Evolutionary conservation across 2,888 invertebrate genomes (phyloP), one percentile per base, ranked within the genome.

Genomic region (Esperia sulphurella): DNA sequence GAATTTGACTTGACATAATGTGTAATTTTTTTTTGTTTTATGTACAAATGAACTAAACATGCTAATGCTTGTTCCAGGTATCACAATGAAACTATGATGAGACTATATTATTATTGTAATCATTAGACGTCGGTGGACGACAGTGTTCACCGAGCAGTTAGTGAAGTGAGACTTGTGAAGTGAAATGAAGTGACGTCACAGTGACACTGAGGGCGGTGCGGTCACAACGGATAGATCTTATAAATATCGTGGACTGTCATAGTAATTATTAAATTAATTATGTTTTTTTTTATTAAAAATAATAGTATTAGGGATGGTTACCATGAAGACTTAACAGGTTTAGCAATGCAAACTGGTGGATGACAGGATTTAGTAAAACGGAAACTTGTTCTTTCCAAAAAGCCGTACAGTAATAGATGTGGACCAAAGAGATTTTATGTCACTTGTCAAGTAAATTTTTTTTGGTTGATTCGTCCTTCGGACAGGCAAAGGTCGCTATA

Each of bases 161-260:
- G 38, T 14, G 41, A 39, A 14, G 41, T 41, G 41, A n/a, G 21
- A 10, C 8, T 6, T 21, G 21, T 8, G 29, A 41, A 28, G 41
- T 41, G 41, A 41, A 28, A n/a, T n/a, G 21, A 28, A 29, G 41
- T 41, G 41, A 41, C 40, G 21, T 14, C 13, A 14, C n/a, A 28
- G 14, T 28, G 40, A 21, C n/a, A 38, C 13, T 38, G 21, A 21
- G 3, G 10, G n/a, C 14, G 5, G 28, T 41, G 41, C 39, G 29
- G 31, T 49, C 41, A 48, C 46, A 44, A 37, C 14, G 33, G 12
- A 49, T 47, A 52, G 52, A 52, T 52, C 52, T 52, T 50, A 46
- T 41, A 43, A 52, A 52, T n/a, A n/a, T 52, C 52, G 52, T 52
- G 52, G 47, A 52, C 52, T 47, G 43, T 47, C 43, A 43, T 49